Evolutionary conservation across 2,888 invertebrate species (phyloP).

Genomic region (Leptinotarsa tumamoca): DNA sequence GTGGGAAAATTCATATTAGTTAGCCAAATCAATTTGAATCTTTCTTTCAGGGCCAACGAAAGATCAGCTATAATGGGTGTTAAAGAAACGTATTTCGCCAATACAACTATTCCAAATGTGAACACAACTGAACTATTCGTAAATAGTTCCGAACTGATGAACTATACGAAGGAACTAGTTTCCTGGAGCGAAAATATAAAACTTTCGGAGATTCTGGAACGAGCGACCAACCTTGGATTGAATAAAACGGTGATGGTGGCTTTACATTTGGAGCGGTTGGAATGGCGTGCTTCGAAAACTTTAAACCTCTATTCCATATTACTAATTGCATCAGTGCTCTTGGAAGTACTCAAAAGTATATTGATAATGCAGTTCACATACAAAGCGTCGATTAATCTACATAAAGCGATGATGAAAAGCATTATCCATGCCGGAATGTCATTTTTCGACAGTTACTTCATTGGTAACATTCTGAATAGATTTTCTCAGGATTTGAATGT

Average conservation of each 20-base stretch:
- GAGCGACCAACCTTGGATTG: not conserved
- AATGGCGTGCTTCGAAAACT: constrained; percentile 37
- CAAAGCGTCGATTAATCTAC: constrained; percentile 54
- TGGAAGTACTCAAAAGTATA: constrained; percentile 51
- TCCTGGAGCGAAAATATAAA: not conserved
- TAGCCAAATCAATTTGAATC: not conserved
- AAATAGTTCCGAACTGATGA: not conserved
- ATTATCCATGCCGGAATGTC: constrained; percentile 54
- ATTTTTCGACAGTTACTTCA: constrained; percentile 57
- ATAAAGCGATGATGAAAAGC: constrained; percentile 54
- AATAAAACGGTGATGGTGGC: not conserved
- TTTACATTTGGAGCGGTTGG: constrained; percentile 29
- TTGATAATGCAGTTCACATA: constrained; percentile 36
- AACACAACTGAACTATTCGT: not conserved
- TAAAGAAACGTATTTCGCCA: constrained; percentile 29
- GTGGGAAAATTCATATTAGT: not conserved
- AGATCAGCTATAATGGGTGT: constrained; percentile 10
- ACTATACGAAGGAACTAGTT: not conserved
- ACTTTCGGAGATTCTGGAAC: not conserved
- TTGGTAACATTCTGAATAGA: constrained; percentile 59
- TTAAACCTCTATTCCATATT: constrained; percentile 52
- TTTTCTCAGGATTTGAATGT: constrained; percentile 57
- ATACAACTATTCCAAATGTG: constrained; percentile 1
- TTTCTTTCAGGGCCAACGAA: constrained; percentile 34
- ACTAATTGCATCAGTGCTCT: constrained; percentile 47